phyloP scores from a whole-genome alignment of 2,113 vertebrate species.

The Cervus canadensis region DNA sequence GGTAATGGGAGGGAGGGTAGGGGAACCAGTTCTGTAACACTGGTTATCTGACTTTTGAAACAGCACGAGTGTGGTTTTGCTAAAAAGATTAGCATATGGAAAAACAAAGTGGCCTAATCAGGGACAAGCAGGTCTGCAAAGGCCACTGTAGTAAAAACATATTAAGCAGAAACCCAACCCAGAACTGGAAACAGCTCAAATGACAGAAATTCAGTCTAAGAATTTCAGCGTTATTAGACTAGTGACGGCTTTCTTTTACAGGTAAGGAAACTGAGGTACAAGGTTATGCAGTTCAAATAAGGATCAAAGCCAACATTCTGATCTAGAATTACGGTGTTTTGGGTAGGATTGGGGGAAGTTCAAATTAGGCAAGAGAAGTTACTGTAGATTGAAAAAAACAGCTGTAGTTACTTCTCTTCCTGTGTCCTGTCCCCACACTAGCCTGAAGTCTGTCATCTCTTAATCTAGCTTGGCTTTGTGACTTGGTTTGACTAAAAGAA shows the following conservation, averaged over 20 bases:
- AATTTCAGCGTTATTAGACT: neutral
- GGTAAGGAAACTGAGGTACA: neutral
- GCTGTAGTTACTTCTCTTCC: neutral
- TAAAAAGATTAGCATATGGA: neutral
- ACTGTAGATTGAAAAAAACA: neutral
- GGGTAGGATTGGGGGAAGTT: neutral
- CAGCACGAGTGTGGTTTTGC: neutral
- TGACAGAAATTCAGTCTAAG: neutral
- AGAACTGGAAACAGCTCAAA: neutral
- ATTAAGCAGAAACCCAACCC: neutral
- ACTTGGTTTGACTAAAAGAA: neutral
- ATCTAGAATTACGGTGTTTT: neutral
- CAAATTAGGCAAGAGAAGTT: constrained; percentile 9
- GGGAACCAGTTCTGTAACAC: neutral
- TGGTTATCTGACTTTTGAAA: neutral
- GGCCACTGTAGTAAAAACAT: neutral
- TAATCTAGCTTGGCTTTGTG: neutral
- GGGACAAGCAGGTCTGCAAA: neutral
- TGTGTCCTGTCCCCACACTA: neutral
- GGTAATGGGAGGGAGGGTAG: neutral
- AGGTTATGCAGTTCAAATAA: neutral
- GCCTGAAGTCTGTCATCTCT: neutral
- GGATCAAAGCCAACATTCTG: neutral
- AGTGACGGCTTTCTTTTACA: neutral
- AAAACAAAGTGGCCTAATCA: neutral